phyloP scores from a whole-genome alignment of 2,888 invertebrate species.

The Leptura quadrifasciata region DNA sequence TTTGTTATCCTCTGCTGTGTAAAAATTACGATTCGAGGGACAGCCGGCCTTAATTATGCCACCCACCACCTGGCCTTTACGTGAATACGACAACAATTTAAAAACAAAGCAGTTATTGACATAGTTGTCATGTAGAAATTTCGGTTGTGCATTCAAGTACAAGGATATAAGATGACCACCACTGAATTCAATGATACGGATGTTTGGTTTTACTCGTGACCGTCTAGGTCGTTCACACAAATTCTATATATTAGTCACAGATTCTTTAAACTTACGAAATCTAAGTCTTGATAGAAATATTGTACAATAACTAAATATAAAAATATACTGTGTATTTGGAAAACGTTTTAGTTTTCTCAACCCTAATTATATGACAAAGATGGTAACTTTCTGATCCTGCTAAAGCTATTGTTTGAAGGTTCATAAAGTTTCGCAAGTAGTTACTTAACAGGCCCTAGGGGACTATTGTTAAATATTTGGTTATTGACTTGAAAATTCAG shows the following conservation, averaged over 20 bases:
- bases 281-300: too few species aligned
- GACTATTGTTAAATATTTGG: too few species aligned
- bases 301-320: too few species aligned
- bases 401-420: too few species aligned
- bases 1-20: slow-evolving; percentile 19
- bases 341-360: too few species aligned
- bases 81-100: not conserved
- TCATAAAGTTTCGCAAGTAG: too few species aligned
- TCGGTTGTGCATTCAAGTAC: slow-evolving; percentile 17
- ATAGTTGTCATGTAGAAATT: slow-evolving; percentile 20
- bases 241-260: not conserved
- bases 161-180: slow-evolving; percentile 25
- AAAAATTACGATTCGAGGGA: slow-evolving; percentile 14
- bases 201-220: not conserved
- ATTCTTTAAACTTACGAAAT: not conserved
- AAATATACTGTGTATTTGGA: too few species aligned
- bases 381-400: too few species aligned
- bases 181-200: not conserved
- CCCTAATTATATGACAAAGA: too few species aligned
- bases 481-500: too few species aligned
- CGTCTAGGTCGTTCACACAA: slow-evolving; percentile 15
- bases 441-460: too few species aligned
- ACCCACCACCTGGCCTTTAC: slow-evolving; percentile 28
- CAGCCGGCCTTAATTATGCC: slow-evolving; percentile 32
- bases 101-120: slow-evolving; percentile 31